A percentile compares a stretch with the other conserved stretches of the same genome.
Evolutionary conservation across 2,797 vertebrate genomes (phyloP).

Genomic region (Darevskia mixta): DNA sequence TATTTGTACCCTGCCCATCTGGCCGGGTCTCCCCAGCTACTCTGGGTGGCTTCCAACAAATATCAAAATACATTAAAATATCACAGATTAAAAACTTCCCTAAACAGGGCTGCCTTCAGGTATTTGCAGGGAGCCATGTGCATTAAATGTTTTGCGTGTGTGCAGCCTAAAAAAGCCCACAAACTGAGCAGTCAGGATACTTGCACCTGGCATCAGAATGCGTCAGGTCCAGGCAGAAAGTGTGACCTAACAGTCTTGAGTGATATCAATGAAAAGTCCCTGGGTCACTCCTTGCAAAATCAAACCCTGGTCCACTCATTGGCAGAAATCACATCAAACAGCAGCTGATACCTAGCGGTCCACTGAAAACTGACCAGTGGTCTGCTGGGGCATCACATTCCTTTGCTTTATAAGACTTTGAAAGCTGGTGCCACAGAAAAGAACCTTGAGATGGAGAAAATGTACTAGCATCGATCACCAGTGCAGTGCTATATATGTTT

Average conservation of each 20-base stretch:
- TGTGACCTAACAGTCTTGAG: neutral
- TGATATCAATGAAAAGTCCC: neutral
- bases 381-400: neutral
- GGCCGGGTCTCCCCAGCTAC: too few relatives aligned
- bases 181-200: neutral
- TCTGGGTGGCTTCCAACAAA: too few relatives aligned
- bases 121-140: too few relatives aligned
- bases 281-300: neutral
- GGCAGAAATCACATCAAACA: neutral
- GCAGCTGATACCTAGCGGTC: neutral
- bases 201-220: neutral
- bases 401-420: neutral
- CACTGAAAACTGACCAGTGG: neutral
- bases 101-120: too few relatives aligned
- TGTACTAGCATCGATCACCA: accelerated
- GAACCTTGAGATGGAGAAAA: neutral
- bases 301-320: neutral
- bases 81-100: too few relatives aligned
- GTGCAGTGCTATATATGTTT: neutral
- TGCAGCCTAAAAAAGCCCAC: too few relatives aligned
- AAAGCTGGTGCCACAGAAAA: neutral
- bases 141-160: too few relatives aligned
- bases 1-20: too few relatives aligned
- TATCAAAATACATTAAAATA: too few relatives aligned
- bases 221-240: neutral